Conservation (phyloP, 2,797 vertebrate genomes). For the Linurgus olivaceus region DNA sequence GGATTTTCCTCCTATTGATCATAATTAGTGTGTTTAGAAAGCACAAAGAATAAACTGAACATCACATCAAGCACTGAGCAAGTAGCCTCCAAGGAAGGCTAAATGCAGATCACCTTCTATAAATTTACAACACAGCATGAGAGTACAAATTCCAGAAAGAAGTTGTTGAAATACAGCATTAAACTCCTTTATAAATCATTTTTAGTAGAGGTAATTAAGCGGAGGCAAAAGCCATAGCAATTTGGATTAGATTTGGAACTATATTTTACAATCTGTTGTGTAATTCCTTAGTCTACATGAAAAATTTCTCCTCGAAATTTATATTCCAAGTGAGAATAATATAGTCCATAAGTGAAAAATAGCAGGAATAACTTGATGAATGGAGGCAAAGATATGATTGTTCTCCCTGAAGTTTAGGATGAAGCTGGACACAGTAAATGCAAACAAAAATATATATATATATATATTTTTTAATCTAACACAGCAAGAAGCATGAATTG, state of each 20-base stretch:
- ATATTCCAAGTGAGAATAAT: slow-evolving; percentile 30
- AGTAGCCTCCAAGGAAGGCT: not conserved
- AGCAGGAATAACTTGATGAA: not conserved
- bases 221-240: not conserved
- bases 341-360: not conserved
- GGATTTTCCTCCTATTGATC: not conserved
- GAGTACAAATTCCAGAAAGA: slow-evolving; percentile 9
- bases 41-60: not conserved
- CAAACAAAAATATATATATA: not conserved
- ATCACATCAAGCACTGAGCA: not conserved
- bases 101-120: not conserved
- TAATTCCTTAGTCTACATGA: not conserved
- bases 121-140: not conserved
- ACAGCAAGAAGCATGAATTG: not conserved
- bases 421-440: not conserved
- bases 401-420: not conserved
- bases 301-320: not conserved
- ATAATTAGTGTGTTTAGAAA: not conserved
- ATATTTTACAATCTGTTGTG: slow-evolving; percentile 7
- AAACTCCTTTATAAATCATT: slow-evolving; percentile 30
- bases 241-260: slow-evolving; percentile 8
- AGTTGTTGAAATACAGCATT: not conserved
- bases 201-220: slow-evolving; percentile 46
- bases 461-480: not conserved
- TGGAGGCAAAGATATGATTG: not conserved